phyloP scores from a whole-genome alignment of 1,140 invertebrate species.

The Leucophenga varia region DNA sequence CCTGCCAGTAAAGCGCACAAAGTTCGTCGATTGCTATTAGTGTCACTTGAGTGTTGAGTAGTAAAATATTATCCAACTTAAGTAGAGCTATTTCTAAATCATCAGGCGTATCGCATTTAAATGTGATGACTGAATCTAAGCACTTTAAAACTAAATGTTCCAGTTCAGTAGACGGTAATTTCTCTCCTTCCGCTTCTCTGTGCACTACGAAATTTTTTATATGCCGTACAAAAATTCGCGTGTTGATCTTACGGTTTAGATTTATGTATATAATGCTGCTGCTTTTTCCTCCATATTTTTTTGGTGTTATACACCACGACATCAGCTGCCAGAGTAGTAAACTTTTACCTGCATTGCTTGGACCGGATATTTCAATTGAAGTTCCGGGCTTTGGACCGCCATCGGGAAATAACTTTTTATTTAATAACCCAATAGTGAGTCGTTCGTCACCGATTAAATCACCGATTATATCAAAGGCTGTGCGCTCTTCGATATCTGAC shows the following conservation, averaged over 20 bases:
- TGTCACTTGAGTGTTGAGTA: slow-evolving; percentile 3
- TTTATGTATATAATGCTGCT: slow-evolving; percentile 14
- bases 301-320: slow-evolving; percentile 2
- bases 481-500: neutral
- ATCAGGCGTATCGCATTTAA: slow-evolving; percentile 11
- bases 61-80: slow-evolving; percentile 6
- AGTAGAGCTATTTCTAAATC: slow-evolving; percentile 13
- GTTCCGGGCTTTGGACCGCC: slow-evolving; percentile 5
- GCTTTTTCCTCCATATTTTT: slow-evolving; percentile 8
- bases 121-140: slow-evolving; percentile 2
- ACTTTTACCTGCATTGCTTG: slow-evolving; percentile 8
- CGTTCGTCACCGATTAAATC: neutral
- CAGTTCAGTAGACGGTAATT: neutral
- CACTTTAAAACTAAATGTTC: neutral
- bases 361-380: slow-evolving; percentile 14
- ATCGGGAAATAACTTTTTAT: slow-evolving; percentile 5
- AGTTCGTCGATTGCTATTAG: slow-evolving; percentile 17
- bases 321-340: slow-evolving; percentile 9
- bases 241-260: slow-evolving; percentile 12
- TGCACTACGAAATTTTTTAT: neutral
- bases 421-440: neutral
- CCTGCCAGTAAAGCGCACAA: slow-evolving; percentile 18
- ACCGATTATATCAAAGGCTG: neutral
- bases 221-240: neutral
- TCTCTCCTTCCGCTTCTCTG: neutral